Evolutionary conservation across 2,797 vertebrate genomes (phyloP).

Genomic region (Xenopus petersii): DNA sequence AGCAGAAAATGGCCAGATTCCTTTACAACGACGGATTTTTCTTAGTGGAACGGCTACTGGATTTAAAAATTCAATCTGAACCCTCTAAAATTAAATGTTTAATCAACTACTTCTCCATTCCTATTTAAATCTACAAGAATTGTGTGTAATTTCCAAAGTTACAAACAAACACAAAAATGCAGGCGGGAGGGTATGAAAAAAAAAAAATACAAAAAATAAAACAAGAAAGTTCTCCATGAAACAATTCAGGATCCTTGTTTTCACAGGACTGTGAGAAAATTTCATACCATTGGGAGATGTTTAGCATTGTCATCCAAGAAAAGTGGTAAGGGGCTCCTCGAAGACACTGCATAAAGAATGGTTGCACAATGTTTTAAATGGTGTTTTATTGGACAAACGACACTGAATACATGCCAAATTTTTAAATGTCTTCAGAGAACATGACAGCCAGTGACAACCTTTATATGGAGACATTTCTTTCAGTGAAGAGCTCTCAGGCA

Average conservation of each 20-base stretch:
- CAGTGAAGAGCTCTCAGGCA: neutral
- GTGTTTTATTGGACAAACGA: neutral
- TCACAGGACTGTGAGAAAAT: constrained; percentile 7
- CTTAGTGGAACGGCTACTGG: no score
- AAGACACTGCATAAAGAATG: constrained; percentile 23
- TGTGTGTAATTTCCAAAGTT: no score
- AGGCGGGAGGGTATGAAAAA: no score
- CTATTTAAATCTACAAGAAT: no score
- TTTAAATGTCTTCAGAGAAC: constrained; percentile 7
- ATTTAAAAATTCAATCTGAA: no score
- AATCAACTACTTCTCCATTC: no score
- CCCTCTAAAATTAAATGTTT: no score
- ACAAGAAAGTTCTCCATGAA: neutral
- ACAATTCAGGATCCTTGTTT: neutral
- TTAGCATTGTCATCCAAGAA: constrained; percentile 24
- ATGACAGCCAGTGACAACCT: neutral
- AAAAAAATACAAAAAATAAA: no score
- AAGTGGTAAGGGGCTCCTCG: constrained; percentile 6
- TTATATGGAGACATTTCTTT: neutral
- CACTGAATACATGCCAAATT: neutral
- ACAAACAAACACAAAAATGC: no score
- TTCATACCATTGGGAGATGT: constrained; percentile 22
- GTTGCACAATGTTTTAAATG: constrained; percentile 21
- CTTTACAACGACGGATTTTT: no score
- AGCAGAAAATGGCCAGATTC: no score